A percentile compares a stretch with the other conserved stretches of the same genome.
Evolutionary conservation across 1,140 invertebrate genomes (phyloP).

Genomic region (Drosophila pseudoobscura): DNA sequence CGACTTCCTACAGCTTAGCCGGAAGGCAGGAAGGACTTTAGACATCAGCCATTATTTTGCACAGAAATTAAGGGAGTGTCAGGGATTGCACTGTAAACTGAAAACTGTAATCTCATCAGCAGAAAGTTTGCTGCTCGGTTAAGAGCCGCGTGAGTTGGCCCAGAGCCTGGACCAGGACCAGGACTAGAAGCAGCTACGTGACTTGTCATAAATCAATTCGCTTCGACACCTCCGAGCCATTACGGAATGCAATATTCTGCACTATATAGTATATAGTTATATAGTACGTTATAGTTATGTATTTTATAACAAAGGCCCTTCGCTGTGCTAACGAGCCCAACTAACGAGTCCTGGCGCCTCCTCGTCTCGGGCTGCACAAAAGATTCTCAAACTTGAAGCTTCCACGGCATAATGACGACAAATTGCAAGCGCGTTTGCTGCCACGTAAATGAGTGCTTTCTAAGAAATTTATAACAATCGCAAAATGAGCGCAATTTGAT

Average conservation of each 20-base stretch:
- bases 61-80: constrained; percentile 4
- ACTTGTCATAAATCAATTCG: constrained; percentile 75
- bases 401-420: constrained; percentile 59
- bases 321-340: constrained; percentile 58
- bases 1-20: background rate
- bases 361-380: constrained; percentile 26
- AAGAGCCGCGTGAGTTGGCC: background rate
- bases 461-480: constrained; percentile 44
- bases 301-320: constrained; percentile 22
- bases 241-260: constrained; percentile 71
- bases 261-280: constrained; percentile 8
- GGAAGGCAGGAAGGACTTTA: constrained; percentile 1
- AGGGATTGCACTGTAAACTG: too few species aligned
- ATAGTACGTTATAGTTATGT: constrained; percentile 13
- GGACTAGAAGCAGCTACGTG: constrained; percentile 42
- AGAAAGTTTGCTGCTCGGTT: constrained; percentile 5
- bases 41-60: constrained; percentile 20
- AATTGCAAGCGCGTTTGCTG: constrained; percentile 56
- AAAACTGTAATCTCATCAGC: constrained; percentile 10
- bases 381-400: constrained; percentile 29
- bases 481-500: background rate
- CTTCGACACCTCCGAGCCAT: constrained; percentile 53
- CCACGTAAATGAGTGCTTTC: constrained; percentile 13
- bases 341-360: constrained; percentile 23
- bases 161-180: too few species aligned